Evolutionary conservation across 2,888 invertebrate genomes (phyloP).

Genomic region (Hofmannophila pseudospretella): DNA sequence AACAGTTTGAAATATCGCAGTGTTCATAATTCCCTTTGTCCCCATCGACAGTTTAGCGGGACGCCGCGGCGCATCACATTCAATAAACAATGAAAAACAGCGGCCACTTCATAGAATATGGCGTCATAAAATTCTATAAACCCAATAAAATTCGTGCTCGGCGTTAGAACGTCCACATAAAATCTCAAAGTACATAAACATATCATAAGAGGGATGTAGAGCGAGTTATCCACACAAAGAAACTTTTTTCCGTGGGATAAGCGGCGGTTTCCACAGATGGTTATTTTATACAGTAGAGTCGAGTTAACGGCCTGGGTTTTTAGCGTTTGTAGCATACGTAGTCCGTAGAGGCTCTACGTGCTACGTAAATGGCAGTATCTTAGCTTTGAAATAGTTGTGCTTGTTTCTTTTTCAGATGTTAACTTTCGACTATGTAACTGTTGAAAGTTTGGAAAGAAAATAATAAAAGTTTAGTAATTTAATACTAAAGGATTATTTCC

Average conservation of each 20-base stretch:
- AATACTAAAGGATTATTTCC: too few relatives aligned
- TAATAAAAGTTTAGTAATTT: too few relatives aligned
- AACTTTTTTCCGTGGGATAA: constrained; percentile 70
- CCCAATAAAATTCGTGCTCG: constrained; percentile 75
- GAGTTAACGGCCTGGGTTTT: constrained; percentile 61
- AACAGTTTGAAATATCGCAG: background rate
- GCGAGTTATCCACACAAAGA: constrained; percentile 71
- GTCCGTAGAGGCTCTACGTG: constrained; percentile 8
- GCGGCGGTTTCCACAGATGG: constrained; percentile 68
- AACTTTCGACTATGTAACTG: background rate
- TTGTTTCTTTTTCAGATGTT: too few relatives aligned
- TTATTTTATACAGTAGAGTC: constrained; percentile 73
- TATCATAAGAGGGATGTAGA: constrained; percentile 74
- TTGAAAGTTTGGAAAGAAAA: background rate
- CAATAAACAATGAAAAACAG: constrained; percentile 73
- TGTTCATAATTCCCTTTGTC: constrained; percentile 17
- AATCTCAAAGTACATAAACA: constrained; percentile 77
- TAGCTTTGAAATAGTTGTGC: background rate
- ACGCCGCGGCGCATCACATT: constrained; percentile 43
- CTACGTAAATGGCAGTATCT: background rate
- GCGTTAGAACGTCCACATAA: constrained; percentile 76
- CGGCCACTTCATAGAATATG: constrained; percentile 67
- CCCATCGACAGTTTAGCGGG: constrained; percentile 39
- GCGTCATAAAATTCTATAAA: constrained; percentile 76
- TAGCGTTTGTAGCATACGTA: constrained; percentile 23